A percentile compares a stretch with the other conserved stretches of the same genome.
These are phyloP conservation scores for Theretra japonica DNA, from an alignment of 2,888 invertebrate genomes.

Conservation along the genomic window DNA sequence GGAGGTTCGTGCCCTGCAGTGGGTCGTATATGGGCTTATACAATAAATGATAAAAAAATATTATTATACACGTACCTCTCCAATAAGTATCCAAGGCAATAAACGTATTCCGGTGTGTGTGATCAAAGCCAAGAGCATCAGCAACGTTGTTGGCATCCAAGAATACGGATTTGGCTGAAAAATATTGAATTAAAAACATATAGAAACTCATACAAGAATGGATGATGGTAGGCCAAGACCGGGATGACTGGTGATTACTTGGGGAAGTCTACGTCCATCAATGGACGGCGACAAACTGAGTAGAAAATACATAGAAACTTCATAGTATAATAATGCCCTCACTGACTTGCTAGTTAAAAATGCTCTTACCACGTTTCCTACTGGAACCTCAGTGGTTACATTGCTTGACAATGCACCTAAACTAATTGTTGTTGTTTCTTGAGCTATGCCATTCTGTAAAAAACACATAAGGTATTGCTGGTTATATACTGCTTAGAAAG, in stretches of 20 bases:
- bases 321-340: background rate
- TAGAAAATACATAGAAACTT: background rate
- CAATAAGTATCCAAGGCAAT: constrained; percentile 92
- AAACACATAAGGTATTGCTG: background rate
- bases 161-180: constrained; percentile 78
- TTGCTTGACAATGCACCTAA: background rate
- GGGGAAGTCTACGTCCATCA: too few species aligned
- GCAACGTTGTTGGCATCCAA: constrained; percentile 88
- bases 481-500: too few species aligned
- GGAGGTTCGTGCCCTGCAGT: too few species aligned
- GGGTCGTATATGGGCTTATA: too few species aligned
- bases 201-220: background rate
- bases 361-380: constrained; percentile 20
- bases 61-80: constrained; percentile 83
- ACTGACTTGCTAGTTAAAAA: background rate
- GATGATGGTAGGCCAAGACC: background rate
- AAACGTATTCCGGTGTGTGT: constrained; percentile 88
- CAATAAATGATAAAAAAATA: too few species aligned
- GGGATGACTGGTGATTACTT: background rate
- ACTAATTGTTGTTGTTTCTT: background rate
- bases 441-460: constrained; percentile 17
- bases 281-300: too few species aligned
- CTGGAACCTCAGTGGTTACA: background rate
- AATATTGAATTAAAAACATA: background rate
- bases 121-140: constrained; percentile 88